phyloP scores from a whole-genome alignment of 2,888 invertebrate genomes.

The Thereva unica region DNA sequence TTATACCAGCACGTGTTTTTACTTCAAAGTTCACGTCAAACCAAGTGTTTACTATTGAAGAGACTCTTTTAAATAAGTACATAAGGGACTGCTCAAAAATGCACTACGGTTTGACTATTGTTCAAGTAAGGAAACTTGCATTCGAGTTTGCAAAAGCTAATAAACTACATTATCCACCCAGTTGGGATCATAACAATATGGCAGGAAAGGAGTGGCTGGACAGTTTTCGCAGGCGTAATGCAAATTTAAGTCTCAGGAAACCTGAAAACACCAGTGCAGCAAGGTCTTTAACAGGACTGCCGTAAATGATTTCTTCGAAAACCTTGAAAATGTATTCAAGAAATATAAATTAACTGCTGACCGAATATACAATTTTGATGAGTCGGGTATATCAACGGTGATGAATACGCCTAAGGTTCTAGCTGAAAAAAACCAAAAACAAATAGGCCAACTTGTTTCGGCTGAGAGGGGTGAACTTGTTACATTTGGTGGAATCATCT shows the following conservation, averaged over 20 bases:
- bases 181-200: conserved; percentile 6
- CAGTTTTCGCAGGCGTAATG: conserved; percentile 1
- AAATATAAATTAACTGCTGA: conserved; percentile 40
- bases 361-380: conserved; percentile 45
- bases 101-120: conserved; percentile 8
- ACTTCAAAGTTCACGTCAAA: too few species aligned
- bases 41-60: too few species aligned
- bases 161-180: conserved; percentile 3
- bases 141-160: conserved; percentile 1
- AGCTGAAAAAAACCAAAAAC: conserved; percentile 44
- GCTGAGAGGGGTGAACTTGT: too few species aligned
- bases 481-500: too few species aligned
- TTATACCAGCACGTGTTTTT: neutral
- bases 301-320: neutral
- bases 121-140: conserved; percentile 1
- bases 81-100: conserved; percentile 1
- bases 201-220: conserved; percentile 7
- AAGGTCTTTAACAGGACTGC: conserved; percentile 3
- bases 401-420: conserved; percentile 43
- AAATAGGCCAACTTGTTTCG: conserved; percentile 51
- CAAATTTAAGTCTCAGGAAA: conserved; percentile 7
- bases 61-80: conserved; percentile 9
- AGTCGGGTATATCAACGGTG: conserved; percentile 44
- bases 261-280: neutral
- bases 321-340: conserved; percentile 12